Percentiles rank a stretch among this genome's conserved stretches.
These are phyloP conservation scores for Nymphalis urticae DNA, from an alignment of 2,888 invertebrate species.

Conservation along the genomic window DNA sequence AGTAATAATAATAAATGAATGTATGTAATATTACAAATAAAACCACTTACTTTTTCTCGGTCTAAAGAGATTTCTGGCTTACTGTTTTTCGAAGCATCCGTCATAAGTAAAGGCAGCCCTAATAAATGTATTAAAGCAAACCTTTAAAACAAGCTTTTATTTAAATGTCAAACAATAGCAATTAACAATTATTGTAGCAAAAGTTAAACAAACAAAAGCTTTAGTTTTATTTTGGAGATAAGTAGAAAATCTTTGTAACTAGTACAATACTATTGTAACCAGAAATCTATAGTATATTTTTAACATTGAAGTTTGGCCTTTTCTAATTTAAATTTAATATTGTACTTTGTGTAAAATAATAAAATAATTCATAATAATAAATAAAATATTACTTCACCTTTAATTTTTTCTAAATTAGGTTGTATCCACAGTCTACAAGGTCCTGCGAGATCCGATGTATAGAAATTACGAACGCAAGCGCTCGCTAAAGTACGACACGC, in stretches of 20 bases:
- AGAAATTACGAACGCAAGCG: slow-evolving; percentile 65
- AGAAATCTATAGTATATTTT: too few relatives aligned
- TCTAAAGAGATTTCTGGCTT: slow-evolving; percentile 22
- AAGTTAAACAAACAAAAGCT: too few relatives aligned
- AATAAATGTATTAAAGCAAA: not conserved
- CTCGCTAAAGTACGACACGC: slow-evolving; percentile 61
- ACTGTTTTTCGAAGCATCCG: slow-evolving; percentile 13
- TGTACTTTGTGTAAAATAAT: not conserved
- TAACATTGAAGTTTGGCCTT: too few relatives aligned
- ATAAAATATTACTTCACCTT: slow-evolving; percentile 49
- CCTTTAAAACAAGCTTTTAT: too few relatives aligned
- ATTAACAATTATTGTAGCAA: too few relatives aligned
- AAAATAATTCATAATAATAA: not conserved
- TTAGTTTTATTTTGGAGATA: too few relatives aligned
- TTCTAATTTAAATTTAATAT: too few relatives aligned
- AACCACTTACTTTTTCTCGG: slow-evolving; percentile 27
- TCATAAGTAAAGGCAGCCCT: slow-evolving; percentile 32
- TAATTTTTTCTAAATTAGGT: slow-evolving; percentile 49
- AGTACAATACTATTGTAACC: too few relatives aligned
- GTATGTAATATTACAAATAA: not conserved
- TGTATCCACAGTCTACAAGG: slow-evolving; percentile 70
- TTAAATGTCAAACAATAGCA: too few relatives aligned
- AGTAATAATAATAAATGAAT: not conserved
- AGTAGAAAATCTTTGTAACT: too few relatives aligned
- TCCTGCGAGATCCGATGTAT: slow-evolving; percentile 60